Percentiles rank a stretch among this genome's conserved stretches.
Evolutionary conservation across 2,797 vertebrate genomes (phyloP).

Genomic region (Florisuga fusca): DNA sequence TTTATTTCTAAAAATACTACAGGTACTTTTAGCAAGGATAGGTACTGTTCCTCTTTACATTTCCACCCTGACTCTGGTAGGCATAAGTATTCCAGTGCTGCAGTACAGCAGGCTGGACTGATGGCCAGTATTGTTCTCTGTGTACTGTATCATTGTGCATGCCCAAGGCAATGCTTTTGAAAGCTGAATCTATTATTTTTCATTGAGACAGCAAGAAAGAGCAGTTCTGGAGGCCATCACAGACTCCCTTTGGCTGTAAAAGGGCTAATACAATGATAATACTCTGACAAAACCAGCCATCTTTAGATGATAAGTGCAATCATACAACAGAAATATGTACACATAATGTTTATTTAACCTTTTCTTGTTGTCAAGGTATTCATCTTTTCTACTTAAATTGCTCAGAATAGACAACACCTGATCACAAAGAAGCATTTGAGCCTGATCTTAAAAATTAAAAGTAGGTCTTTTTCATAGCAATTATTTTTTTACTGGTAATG

Average conservation of each 20-base stretch:
- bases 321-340: neutral
- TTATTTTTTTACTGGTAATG: neutral
- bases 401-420: neutral
- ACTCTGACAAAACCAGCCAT: neutral
- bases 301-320: neutral
- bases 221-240: neutral
- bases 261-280: neutral
- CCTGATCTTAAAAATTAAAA: neutral
- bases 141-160: neutral
- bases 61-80: neutral
- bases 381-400: neutral
- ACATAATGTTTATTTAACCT: neutral
- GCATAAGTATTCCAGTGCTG: neutral
- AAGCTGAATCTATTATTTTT: neutral
- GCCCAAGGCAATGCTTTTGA: neutral
- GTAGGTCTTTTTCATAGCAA: neutral
- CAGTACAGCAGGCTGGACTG: neutral
- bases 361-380: neutral
- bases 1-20: conserved; percentile 18
- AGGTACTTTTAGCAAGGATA: neutral
- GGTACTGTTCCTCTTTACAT: neutral
- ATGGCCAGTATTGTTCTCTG: neutral
- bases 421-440: neutral
- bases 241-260: neutral
- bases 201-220: neutral